Conservation (phyloP, 2,888 invertebrate genomes). For the Erannis defoliaria region DNA sequence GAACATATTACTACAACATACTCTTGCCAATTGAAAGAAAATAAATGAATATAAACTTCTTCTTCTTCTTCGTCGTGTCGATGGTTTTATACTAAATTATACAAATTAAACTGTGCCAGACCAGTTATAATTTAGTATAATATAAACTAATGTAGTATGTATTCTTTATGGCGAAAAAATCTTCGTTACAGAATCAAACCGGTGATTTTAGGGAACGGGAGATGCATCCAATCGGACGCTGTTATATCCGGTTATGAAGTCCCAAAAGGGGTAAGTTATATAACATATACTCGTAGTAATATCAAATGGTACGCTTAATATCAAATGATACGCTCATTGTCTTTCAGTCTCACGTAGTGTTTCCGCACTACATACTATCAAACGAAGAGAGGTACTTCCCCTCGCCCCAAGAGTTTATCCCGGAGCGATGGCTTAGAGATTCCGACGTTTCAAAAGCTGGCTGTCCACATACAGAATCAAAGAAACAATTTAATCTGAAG, state of each 20-base stretch:
- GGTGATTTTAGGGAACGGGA: constrained; percentile 92
- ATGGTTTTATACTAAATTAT: too few species aligned
- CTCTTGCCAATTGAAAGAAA: not conserved
- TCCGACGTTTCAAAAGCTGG: constrained; percentile 48
- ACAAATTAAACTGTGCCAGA: too few species aligned
- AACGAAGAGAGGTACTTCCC: constrained; percentile 91
- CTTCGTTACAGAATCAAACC: constrained; percentile 90
- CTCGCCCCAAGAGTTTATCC: constrained; percentile 89
- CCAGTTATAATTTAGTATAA: too few species aligned
- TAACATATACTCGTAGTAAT: too few species aligned
- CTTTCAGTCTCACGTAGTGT: constrained; percentile 92
- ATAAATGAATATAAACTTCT: not conserved
- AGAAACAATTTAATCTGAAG: constrained; percentile 6
- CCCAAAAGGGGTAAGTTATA: constrained; percentile 91
- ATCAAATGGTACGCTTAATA: too few species aligned
- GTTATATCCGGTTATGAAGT: constrained; percentile 92
- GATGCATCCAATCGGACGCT: constrained; percentile 91
- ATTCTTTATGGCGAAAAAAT: not conserved
- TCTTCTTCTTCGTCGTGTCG: too few species aligned
- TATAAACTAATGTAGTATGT: too few species aligned
- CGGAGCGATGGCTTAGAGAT: constrained; percentile 92
- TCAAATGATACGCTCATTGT: too few species aligned
- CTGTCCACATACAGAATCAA: constrained; percentile 14
- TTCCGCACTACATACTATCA: constrained; percentile 92
- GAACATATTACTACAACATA: constrained; percentile 8